Evolutionary conservation across 2,113 vertebrate genomes (phyloP), one percentile per base, ranked within the genome.

Genomic region (Platysteira castanea): DNA sequence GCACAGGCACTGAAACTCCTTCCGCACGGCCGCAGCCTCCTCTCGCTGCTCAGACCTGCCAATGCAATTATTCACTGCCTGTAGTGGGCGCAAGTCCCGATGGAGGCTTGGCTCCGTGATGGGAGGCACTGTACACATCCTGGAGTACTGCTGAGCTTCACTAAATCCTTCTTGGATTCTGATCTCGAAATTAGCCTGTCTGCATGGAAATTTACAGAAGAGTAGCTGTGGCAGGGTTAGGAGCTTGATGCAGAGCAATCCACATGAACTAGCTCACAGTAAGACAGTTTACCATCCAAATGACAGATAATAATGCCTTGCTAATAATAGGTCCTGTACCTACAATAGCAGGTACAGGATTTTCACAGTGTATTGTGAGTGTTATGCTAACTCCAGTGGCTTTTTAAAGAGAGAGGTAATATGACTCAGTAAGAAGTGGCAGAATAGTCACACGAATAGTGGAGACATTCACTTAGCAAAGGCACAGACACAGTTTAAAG

Each of bases 311-410:
- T 81, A 95, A 93, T 89, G 37, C 68, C 76, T 84, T 2, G 1
- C 83, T 93, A 96, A 95, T 93, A 89, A 88, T 71, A 93, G 75
- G 79, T 84, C 68, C 80, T 67, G 13, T 37, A 68, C 46, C 50
- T 81, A 75, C 79, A 92, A 56, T 21, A 84, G 69, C 80, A 96
- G 84, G 35, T 92, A 71, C 33, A 71, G 60, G 53, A 89, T 95
- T 96, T 95, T 89, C 76, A 46, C 68, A 26, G 42, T 28, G 27
- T 18, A 86, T 24, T 67, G 56, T 30, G 54, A 76, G 11, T 1
- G 2, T 81, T 86, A 15, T 2, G 4, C 68, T 89, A 84, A 35
- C 71, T 90, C 46, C 31, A 9, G 18, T 74, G 68, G 82, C 35
- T 90, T 90, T 86, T 68, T 89, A 57, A 93, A 84, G 78, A 74